A percentile compares a stretch with the other conserved stretches of the same genome.
These are phyloP conservation scores for Triplophysa siluroides DNA, from an alignment of 2,113 vertebrate species.

Conservation along the genomic window DNA sequence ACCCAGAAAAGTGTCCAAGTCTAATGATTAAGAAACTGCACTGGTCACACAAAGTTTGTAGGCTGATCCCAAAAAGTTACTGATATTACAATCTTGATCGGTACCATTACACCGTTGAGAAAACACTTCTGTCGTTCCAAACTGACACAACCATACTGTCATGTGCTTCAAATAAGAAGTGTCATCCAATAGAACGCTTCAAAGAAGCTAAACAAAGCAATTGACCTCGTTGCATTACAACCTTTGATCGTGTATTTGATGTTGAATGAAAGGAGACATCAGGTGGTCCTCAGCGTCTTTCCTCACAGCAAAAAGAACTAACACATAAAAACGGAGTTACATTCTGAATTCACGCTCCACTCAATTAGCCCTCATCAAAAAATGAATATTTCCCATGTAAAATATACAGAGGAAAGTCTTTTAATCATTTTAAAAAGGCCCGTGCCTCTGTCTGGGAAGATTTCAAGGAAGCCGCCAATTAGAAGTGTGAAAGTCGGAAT, in stretches of 20 bases:
- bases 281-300: background rate
- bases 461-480: conserved; percentile 62
- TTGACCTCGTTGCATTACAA: background rate
- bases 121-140: background rate
- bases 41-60: too few species aligned
- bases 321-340: conserved; percentile 25
- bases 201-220: too few species aligned
- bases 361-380: conserved; percentile 61
- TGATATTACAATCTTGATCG: background rate
- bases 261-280: background rate
- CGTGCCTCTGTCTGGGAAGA: conserved; percentile 52
- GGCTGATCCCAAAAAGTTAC: too few species aligned
- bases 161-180: too few species aligned
- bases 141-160: background rate
- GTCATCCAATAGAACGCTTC: too few species aligned
- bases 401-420: conserved; percentile 57
- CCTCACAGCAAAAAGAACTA: conserved; percentile 8
- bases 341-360: conserved; percentile 46
- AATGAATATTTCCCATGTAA: conserved; percentile 58
- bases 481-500: conserved; percentile 63
- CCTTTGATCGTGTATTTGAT: background rate
- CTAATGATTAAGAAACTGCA: too few species aligned
- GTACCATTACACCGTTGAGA: background rate
- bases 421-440: conserved; percentile 59
- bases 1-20: too few species aligned